Evolutionary conservation across 2,888 invertebrate genomes (phyloP).

Genomic region (Pasiphila rectangulata): DNA sequence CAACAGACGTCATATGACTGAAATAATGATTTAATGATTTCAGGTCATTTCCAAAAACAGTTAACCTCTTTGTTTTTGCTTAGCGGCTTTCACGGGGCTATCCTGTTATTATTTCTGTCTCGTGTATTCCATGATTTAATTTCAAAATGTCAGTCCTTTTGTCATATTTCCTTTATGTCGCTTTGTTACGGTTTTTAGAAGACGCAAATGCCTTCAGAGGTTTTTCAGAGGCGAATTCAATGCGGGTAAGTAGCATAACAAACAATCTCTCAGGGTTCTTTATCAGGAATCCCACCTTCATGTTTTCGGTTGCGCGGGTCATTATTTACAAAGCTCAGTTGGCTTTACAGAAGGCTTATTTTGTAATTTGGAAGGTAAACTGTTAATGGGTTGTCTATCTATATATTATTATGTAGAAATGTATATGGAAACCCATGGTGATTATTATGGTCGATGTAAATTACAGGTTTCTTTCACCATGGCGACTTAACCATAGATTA

Average conservation of each 20-base stretch:
- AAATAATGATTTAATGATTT: too few species aligned
- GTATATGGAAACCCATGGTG: too few species aligned
- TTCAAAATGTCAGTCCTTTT: neutral
- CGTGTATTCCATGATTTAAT: neutral
- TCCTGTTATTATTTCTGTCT: neutral
- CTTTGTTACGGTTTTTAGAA: neutral
- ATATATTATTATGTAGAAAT: too few species aligned
- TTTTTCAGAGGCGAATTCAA: neutral
- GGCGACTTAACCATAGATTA: too few species aligned
- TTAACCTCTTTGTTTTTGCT: neutral
- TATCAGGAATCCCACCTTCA: neutral
- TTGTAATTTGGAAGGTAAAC: too few species aligned
- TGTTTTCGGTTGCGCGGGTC: neutral
- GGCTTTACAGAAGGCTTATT: too few species aligned
- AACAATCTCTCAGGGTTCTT: slow-evolving; percentile 1
- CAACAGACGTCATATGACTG: too few species aligned
- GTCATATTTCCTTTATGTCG: neutral
- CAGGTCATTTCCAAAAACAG: neutral
- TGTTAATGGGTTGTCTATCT: too few species aligned
- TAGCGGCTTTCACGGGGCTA: neutral
- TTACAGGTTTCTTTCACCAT: too few species aligned
- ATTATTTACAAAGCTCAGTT: too few species aligned
- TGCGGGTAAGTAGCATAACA: slow-evolving; percentile 4
- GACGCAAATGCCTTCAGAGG: neutral
- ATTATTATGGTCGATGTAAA: too few species aligned